Evolutionary conservation across 2,888 invertebrate species (phyloP).

Genomic region (Aphrophora alni): DNA sequence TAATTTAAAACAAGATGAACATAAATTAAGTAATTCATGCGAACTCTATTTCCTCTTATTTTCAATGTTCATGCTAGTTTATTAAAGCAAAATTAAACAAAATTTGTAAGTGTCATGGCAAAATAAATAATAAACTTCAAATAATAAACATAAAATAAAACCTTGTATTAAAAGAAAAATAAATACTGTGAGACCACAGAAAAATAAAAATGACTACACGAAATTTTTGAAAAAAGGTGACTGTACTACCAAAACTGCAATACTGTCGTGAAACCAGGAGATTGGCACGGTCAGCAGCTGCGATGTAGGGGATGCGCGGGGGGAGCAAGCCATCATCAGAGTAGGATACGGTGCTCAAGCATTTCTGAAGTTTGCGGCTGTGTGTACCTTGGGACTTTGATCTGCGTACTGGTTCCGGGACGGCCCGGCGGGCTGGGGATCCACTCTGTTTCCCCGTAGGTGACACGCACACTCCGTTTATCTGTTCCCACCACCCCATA

Average conservation of each 20-base stretch:
- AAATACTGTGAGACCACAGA: slow-evolving; percentile 31
- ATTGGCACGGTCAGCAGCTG: slow-evolving; percentile 59
- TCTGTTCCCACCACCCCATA: slow-evolving; percentile 60
- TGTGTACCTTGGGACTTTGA: slow-evolving; percentile 94
- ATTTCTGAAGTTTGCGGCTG: slow-evolving; percentile 82
- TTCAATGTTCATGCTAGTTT: not conserved
- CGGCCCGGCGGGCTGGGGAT: slow-evolving; percentile 56
- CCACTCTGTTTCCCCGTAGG: slow-evolving; percentile 59
- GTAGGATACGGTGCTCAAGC: slow-evolving; percentile 87
- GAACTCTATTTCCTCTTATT: not conserved
- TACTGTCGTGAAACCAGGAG: slow-evolving; percentile 87
- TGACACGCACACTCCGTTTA: slow-evolving; percentile 79
- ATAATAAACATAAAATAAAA: not conserved
- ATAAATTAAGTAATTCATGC: not conserved
- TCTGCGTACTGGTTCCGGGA: slow-evolving; percentile 73
- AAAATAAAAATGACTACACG: slow-evolving; percentile 23
- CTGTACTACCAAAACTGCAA: slow-evolving; percentile 95
- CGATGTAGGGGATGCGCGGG: slow-evolving; percentile 58
- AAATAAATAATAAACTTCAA: slow-evolving; percentile 24
- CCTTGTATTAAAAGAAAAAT: not conserved
- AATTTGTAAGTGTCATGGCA: slow-evolving; percentile 45
- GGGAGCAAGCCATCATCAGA: slow-evolving; percentile 64
- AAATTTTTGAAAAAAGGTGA: slow-evolving; percentile 60
- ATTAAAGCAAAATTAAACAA: not conserved
- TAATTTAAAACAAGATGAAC: not conserved